A percentile compares a stretch with the other conserved stretches of the same genome.
Evolutionary conservation across 2,888 invertebrate species (phyloP).

Genomic region (Atethmia centrago): DNA sequence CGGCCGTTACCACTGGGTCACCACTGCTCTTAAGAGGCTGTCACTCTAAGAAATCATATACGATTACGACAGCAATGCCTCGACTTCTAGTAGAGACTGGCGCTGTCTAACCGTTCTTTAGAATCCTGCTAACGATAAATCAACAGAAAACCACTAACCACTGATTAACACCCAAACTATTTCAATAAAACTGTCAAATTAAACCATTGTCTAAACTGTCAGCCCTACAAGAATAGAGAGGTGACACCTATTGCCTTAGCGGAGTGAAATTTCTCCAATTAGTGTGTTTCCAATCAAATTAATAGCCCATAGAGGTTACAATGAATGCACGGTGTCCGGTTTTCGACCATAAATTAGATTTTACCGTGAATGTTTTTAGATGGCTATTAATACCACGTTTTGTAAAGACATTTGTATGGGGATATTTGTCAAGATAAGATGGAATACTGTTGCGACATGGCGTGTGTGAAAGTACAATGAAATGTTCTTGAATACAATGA

Average conservation of each 20-base stretch:
- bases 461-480: slow-evolving; percentile 38
- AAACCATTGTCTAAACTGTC: slow-evolving; percentile 33
- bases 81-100: background rate
- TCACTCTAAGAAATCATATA: background rate
- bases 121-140: background rate
- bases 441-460: slow-evolving; percentile 8
- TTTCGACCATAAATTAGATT: slow-evolving; percentile 60
- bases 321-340: slow-evolving; percentile 64
- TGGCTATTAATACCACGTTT: slow-evolving; percentile 34
- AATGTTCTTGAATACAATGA: slow-evolving; percentile 23
- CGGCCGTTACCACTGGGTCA: no score
- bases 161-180: slow-evolving; percentile 41
- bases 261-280: slow-evolving; percentile 77
- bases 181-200: slow-evolving; percentile 41
- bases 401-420: slow-evolving; percentile 43
- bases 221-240: slow-evolving; percentile 60
- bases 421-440: slow-evolving; percentile 56
- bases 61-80: background rate
- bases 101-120: background rate
- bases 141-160: slow-evolving; percentile 2
- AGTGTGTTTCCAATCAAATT: slow-evolving; percentile 77
- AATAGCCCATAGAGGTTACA: slow-evolving; percentile 68
- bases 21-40: no score
- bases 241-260: slow-evolving; percentile 65
- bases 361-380: slow-evolving; percentile 36